Evolutionary conservation across 2,797 vertebrate species (phyloP), one percentile per base, ranked within the genome.

Genomic region (Gila robusta): DNA sequence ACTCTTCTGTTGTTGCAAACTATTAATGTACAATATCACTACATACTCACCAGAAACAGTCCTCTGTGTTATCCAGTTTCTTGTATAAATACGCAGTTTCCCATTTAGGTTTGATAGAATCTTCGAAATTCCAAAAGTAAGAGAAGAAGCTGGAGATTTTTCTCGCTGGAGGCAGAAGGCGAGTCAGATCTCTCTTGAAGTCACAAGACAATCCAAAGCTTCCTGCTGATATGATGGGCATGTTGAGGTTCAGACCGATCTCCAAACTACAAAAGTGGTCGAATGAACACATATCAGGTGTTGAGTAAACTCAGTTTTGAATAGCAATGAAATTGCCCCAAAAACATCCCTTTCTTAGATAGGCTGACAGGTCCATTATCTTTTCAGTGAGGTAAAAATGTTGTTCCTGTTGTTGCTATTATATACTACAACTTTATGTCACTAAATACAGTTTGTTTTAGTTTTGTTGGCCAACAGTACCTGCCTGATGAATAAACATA

Each of bases 121-220:
- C 87, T 41, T 87, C n/a, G 62, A 94, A 87, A 10, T 39, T 4
- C 97, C 97, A 98, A 91, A 99, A 98, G n/a, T 93, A 0, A 64
- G 89, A 86, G 84, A 99, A 95, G 92, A 99, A 98, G 69, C 93
- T 87, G 0, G 88, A 93, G 88, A 99, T 79, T 92, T 99, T 99
- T 86, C 97, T 96, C 1, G 97, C 97, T 11, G 98, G 97, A 1
- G 96, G 96, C 92, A 99, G 92, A 88, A 99, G 90, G 47, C 98
- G 96, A 44, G 96, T 97, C 89, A 99, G 90, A 86, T 96, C 96
- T 87, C 87, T 88, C 72, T 96, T 96, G 91, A 95, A 92, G 94
- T 99, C 97, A 89, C 97, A 98, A 14, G 97, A 95, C 32, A 95
- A 84, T 5, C 97, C 97, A 81, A 98, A 99, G 93, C 97, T 98